Evolutionary conservation across 2,113 vertebrate genomes (phyloP).

Genomic region (Cyphotilapia sp.): DNA sequence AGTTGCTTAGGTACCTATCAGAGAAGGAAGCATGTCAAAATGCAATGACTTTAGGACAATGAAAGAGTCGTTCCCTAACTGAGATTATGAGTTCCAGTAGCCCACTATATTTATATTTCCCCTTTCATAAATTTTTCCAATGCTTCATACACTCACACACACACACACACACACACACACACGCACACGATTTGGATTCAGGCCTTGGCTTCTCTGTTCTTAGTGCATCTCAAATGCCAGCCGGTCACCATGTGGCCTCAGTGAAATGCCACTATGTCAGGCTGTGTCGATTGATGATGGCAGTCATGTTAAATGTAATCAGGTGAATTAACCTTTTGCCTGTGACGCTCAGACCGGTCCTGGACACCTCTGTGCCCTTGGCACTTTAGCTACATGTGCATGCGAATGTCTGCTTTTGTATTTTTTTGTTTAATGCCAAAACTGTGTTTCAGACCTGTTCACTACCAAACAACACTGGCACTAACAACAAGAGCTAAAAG

Average conservation of each 20-base stretch:
- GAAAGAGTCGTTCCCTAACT: background rate
- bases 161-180: background rate
- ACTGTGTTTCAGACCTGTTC: background rate
- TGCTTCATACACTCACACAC: background rate
- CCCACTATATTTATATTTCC: background rate
- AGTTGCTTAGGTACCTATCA: background rate
- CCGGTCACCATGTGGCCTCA: constrained; percentile 36
- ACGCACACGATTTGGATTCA: constrained; percentile 23
- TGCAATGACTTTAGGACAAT: background rate
- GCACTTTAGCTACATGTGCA: background rate
- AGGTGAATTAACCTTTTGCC: constrained; percentile 62
- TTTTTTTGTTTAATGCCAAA: background rate
- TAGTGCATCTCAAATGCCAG: constrained; percentile 45
- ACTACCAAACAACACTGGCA: background rate
- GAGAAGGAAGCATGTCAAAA: background rate
- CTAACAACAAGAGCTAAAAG: background rate
- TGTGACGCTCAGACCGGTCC: background rate
- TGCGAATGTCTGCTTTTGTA: background rate
- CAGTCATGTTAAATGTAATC: constrained; percentile 57
- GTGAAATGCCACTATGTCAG: constrained; percentile 57
- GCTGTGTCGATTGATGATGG: constrained; percentile 26
- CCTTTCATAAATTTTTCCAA: background rate
- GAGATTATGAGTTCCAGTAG: background rate
- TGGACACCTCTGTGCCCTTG: background rate
- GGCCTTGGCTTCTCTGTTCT: background rate